Base-by-base conservation (phyloP, 2,888 invertebrate species). In the Clanis bilineata region DNA sequence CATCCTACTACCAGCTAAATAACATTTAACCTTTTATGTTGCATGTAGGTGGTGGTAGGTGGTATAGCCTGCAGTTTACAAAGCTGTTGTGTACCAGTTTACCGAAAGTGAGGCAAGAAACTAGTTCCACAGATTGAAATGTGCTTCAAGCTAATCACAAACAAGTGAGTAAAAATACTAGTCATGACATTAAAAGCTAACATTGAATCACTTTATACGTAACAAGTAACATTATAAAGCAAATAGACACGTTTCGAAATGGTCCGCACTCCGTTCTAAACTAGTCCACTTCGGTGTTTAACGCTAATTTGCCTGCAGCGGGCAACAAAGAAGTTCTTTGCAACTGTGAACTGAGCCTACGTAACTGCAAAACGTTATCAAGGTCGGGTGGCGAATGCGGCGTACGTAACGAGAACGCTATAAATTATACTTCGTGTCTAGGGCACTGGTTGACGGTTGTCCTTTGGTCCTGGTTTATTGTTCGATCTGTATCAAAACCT, bases 261-360 rank as follows among this genome's bases (percentile, higher is more conserved):
- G 45, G 69, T 73, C 64, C 61, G 76, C 74, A 72, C 65, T 73
- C 64, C 61, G 76, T 74, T 73, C 65, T 71, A 71, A 82, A 85
- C 86, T 83, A 82, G 85, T 79, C 78, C 76, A 79, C 74, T 78
- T 83, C 64, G 73, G 79, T 76, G 76, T 74, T 72, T 78, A 74
- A 73, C 74, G 71, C 77, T 85, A 79, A 85, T 86, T 86, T 85
- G 77, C 77, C 68, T 79, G 73, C 67, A 67, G 65, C 73, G 72
- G 79, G 73, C 72, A 79, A 83, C 83, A 85, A 85, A 83, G 83
- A 81, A 75, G 69, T 76, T 72, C 69, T 72, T 72, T 75, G 74
- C 72, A 74, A 75, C 74, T 66, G 61, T 71, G 71, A 74, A 75
- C 74, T 66, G 61, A 71, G 71, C 66, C 73, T 75, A 74, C 73